Evolutionary conservation across 2,888 invertebrate species (phyloP), one percentile per base, ranked within the genome.

Genomic region (Oasisia sp.): DNA sequence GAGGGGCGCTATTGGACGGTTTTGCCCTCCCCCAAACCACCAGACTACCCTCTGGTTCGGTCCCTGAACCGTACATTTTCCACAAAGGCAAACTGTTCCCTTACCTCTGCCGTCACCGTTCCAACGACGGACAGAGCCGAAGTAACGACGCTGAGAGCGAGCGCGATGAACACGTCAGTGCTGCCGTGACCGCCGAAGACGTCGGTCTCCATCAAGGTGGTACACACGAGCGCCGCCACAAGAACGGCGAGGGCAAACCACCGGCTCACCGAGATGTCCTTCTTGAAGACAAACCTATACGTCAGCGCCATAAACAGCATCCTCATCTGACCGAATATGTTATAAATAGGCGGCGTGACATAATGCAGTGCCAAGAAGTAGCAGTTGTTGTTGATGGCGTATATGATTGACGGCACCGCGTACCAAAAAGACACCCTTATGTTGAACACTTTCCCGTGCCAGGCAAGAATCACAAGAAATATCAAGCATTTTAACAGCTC

Each of bases 371-470:
- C 93, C 58, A 74, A 91, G 90, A 92, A 93, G 58, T 93, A 93
- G 19, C 93, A 32, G 91, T 93, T 93, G 90, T 93, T 93, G 91
- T 93, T 93, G 92, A 93, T 91, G 90, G 93, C 92, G 89, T 93
- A 93, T 19, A 93, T 93, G 8, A 93, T 32, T 1, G 93, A 91
- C 14, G 93, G 93, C 32, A 93, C 56, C 12, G 92, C 93, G 14
- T 50, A 50, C 50, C 50, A 50, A 14, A 7, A 50, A 11, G 50
- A 50, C 9, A 50, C 14, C 50, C n/a, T 89, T 11, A 92, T 74
- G 32, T 91, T 38, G 50, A 12, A 50, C 50, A 50, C 12, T 14
- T 9, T 50, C 14, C 92, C 89, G 19, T 56, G 45, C 58, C 32
- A 89, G 8, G 89, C 89, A 45, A 93, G n/a, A 45, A 91, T 32